Evolutionary conservation across 2,888 invertebrate species (phyloP).

Genomic region (Tillus elongatus): DNA sequence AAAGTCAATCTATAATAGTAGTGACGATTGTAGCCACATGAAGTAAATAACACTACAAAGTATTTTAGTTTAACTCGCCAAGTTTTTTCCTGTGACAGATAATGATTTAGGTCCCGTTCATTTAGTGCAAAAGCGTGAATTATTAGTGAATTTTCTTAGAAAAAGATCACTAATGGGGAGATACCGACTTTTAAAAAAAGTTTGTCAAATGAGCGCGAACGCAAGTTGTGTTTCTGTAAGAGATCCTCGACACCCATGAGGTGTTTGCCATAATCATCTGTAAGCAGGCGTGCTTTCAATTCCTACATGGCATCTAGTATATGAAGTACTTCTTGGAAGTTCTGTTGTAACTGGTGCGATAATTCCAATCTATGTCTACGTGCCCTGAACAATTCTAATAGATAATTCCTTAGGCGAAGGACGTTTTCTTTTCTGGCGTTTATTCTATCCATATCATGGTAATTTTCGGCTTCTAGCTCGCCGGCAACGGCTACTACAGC

Average conservation of each 20-base stretch:
- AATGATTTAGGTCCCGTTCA: too few relatives aligned
- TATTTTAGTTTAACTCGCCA: too few relatives aligned
- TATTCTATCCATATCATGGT: conserved; percentile 93
- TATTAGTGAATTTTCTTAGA: too few relatives aligned
- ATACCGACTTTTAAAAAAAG: too few relatives aligned
- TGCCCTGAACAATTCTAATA: conserved; percentile 87
- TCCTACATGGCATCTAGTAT: conserved; percentile 98
- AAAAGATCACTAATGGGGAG: too few relatives aligned
- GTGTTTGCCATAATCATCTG: conserved; percentile 98
- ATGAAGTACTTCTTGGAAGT: conserved; percentile 94
- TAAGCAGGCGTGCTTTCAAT: conserved; percentile 87
- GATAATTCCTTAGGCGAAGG: conserved; percentile 92
- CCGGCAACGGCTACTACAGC: conserved; percentile 97
- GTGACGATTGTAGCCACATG: too few relatives aligned
- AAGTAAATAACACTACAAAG: too few relatives aligned
- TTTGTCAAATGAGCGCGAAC: too few relatives aligned
- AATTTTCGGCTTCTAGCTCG: conserved; percentile 92
- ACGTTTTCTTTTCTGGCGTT: conserved; percentile 92
- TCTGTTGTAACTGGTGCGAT: conserved; percentile 91
- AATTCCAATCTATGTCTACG: conserved; percentile 88
- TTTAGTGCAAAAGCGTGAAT: too few relatives aligned
- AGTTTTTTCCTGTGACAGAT: too few relatives aligned
- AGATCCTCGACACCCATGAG: conserved; percentile 99
- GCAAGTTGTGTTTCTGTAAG: conserved; percentile 92
- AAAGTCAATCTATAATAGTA: too few relatives aligned